Percentiles rank a stretch among this genome's conserved stretches.
Evolutionary conservation across 1,140 invertebrate species (phyloP).

Genomic region (Dendroctonus ponderosae): DNA sequence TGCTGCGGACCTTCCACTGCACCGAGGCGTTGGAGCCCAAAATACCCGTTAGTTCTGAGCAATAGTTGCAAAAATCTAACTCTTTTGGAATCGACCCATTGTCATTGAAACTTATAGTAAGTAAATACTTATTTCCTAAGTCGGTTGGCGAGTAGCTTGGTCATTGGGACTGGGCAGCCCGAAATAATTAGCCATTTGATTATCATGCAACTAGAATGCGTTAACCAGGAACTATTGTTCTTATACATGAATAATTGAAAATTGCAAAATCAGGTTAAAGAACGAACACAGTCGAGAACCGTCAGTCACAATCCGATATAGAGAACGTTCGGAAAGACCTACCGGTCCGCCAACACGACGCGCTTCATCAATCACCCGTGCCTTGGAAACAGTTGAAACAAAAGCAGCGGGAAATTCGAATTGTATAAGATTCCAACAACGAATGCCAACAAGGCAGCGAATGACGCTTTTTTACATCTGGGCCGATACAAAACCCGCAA

Average conservation of each 20-base stretch:
- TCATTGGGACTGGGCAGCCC: no score
- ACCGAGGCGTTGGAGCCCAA: no score
- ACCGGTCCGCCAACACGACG: conserved; percentile 49
- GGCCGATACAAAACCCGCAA: conserved; percentile 44
- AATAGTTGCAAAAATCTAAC: no score
- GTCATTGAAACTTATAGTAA: no score
- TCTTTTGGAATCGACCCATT: no score
- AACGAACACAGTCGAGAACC: conserved; percentile 17
- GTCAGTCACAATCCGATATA: conserved; percentile 31
- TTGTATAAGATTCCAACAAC: conserved; percentile 47
- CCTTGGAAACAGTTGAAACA: conserved; percentile 48
- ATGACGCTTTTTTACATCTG: conserved; percentile 41
- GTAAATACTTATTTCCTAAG: no score
- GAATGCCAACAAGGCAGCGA: conserved; percentile 32
- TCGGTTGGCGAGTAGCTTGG: no score
- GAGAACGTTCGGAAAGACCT: conserved; percentile 40
- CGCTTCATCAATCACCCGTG: conserved; percentile 48
- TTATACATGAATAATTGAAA: not conserved
- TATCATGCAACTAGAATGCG: no score
- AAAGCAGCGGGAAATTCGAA: conserved; percentile 50
- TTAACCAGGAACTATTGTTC: not conserved
- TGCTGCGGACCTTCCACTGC: no score
- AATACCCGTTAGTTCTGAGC: no score
- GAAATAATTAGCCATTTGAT: no score
- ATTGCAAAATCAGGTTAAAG: conserved; percentile 5